Conservation (phyloP, 2,797 vertebrate species). For the Schizopygopsis pylzovi region DNA sequence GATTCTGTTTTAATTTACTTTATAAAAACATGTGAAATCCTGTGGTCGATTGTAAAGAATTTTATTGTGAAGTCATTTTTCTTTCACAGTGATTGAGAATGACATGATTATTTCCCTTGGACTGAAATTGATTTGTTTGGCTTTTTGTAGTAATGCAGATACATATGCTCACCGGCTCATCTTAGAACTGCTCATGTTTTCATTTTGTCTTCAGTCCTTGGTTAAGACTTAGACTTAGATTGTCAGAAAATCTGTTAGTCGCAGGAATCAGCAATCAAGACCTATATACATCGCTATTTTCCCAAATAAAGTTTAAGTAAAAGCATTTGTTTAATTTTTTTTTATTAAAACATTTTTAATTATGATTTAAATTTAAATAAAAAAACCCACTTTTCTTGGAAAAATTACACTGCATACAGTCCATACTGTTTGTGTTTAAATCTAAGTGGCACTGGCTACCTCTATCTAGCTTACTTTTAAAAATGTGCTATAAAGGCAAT, state of each 20-base stretch:
- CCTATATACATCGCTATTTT: background rate
- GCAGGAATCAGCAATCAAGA: background rate
- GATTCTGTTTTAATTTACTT: conserved; percentile 53
- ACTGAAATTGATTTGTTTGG: conserved; percentile 65
- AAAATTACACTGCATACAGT: conserved; percentile 50
- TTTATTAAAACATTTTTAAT: background rate
- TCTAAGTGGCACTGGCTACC: background rate
- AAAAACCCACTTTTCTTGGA: background rate
- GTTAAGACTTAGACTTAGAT: background rate
- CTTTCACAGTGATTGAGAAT: conserved; percentile 36
- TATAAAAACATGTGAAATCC: conserved; percentile 6
- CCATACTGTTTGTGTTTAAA: conserved; percentile 57
- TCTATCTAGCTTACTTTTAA: background rate
- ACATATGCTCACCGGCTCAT: conserved; percentile 52
- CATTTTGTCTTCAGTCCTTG: conserved; percentile 14
- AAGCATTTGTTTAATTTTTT: background rate
- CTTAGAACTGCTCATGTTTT: conserved; percentile 65
- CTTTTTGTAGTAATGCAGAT: conserved; percentile 70
- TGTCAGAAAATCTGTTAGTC: background rate
- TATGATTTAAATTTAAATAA: background rate
- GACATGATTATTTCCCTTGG: conserved; percentile 62
- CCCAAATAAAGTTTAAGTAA: background rate
- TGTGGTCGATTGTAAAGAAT: conserved; percentile 2
- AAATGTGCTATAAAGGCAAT: conserved; percentile 3
- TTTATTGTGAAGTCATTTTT: conserved; percentile 34